Percentiles rank a stretch among this genome's conserved stretches.
Evolutionary conservation across 2,797 vertebrate species (phyloP).

Genomic region (Myoxocephalus aenaeus): DNA sequence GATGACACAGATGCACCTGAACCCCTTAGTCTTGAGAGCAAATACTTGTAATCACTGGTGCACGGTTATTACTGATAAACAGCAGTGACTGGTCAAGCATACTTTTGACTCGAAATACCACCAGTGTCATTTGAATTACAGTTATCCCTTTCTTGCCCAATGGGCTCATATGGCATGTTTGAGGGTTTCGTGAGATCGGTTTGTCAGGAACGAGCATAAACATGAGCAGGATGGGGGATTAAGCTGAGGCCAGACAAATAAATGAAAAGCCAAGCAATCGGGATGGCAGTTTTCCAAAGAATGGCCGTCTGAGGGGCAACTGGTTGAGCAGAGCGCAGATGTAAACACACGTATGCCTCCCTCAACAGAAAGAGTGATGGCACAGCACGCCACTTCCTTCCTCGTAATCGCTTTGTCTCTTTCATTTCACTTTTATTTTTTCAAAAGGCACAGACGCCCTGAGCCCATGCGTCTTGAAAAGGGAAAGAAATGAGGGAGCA

Average conservation of each 20-base stretch:
- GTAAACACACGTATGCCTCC: constrained; percentile 31
- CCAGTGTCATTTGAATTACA: neutral
- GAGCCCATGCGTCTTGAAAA: constrained; percentile 42
- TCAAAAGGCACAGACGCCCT: constrained; percentile 28
- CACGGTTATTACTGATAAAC: neutral
- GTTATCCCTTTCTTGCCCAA: neutral
- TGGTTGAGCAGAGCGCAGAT: constrained; percentile 13
- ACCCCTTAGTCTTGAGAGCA: neutral
- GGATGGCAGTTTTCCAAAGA: constrained; percentile 30
- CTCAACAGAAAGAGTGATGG: constrained; percentile 16
- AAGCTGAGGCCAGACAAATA: constrained; percentile 28
- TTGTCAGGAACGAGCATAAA: constrained; percentile 24
- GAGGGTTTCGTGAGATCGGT: constrained; percentile 17
- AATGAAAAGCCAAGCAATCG: constrained; percentile 18
- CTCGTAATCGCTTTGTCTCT: constrained; percentile 32
- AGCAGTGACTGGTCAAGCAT: neutral
- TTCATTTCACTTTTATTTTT: constrained; percentile 30
- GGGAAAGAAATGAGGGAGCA: constrained; percentile 22
- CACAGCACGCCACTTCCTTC: constrained; percentile 27
- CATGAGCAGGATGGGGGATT: constrained; percentile 9
- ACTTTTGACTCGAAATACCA: neutral
- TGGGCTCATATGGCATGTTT: constrained; percentile 14
- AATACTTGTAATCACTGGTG: neutral
- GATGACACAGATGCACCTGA: neutral
- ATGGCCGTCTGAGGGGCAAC: constrained; percentile 10